These are phyloP conservation scores for Sula dactylatra DNA, from an alignment of 2,113 vertebrate species.

Conservation along the genomic window DNA sequence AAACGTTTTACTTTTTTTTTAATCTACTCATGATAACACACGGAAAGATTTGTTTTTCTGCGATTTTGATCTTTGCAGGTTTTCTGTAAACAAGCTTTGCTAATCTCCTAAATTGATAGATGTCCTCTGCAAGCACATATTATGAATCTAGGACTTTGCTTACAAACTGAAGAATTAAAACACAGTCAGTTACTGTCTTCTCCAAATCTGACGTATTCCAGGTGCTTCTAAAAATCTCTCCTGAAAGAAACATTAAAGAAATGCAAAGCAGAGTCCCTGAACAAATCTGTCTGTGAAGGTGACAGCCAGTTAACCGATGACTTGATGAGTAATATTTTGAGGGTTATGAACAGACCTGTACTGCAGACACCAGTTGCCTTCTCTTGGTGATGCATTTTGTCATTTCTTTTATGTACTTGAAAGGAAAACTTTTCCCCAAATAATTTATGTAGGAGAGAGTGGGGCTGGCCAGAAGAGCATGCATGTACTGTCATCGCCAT, in stretches of 20 bases:
- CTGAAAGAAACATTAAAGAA: conserved; percentile 35
- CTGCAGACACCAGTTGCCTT: not conserved
- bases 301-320: not conserved
- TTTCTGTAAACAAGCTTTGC: conserved; percentile 43
- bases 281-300: not conserved
- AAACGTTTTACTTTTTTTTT: not conserved
- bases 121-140: conserved; percentile 5
- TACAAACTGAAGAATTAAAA: conserved; percentile 38
- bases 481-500: not conserved
- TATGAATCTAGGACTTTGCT: conserved; percentile 9
- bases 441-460: not conserved
- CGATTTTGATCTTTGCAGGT: conserved; percentile 31
- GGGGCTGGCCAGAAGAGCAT: not conserved
- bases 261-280: conserved; percentile 1
- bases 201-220: conserved; percentile 9
- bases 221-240: conserved; percentile 23
- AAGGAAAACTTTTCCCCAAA: not conserved
- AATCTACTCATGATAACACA: not conserved
- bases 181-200: conserved; percentile 1
- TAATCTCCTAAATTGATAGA: conserved; percentile 34
- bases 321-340: not conserved
- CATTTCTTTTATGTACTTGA: not conserved
- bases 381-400: not conserved
- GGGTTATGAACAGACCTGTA: not conserved
- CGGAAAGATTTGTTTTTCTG: not conserved